These are phyloP conservation scores for Conopomorpha cramerella DNA, from an alignment of 1,140 invertebrate species.

Conservation along the genomic window DNA sequence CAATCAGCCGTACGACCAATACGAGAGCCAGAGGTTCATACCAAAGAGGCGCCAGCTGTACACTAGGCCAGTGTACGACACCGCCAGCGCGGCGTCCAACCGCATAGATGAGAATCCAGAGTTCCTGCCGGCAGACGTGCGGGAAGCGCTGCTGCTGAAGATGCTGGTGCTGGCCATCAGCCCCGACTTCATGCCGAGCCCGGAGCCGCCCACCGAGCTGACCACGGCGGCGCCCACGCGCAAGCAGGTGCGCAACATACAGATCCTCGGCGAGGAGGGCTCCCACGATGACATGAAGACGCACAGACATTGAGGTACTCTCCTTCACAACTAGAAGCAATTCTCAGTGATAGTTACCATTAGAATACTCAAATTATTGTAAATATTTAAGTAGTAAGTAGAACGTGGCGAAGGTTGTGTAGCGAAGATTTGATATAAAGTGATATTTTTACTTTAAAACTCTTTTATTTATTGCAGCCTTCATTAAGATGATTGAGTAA, in stretches of 20 bases:
- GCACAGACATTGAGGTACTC: slow-evolving; percentile 21
- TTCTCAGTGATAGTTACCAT: slow-evolving; percentile 3
- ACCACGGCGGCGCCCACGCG: slow-evolving; percentile 44
- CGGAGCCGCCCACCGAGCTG: slow-evolving; percentile 28
- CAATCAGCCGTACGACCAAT: slow-evolving; percentile 47
- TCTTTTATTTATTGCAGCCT: no score
- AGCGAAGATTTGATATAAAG: no score
- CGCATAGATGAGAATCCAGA: slow-evolving; percentile 64
- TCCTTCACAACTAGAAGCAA: no score
- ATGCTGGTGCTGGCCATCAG: slow-evolving; percentile 74
- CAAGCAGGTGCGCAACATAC: slow-evolving; percentile 63
- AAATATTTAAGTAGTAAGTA: slow-evolving; percentile 21
- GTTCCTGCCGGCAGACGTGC: slow-evolving; percentile 67
- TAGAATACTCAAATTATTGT: slow-evolving; percentile 20
- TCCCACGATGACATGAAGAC: slow-evolving; percentile 18
- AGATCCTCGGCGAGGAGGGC: slow-evolving; percentile 64
- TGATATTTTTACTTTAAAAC: no score
- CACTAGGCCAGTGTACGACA: slow-evolving; percentile 38
- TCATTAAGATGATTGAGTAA: no score
- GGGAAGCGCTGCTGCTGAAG: slow-evolving; percentile 69
- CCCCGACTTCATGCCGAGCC: slow-evolving; percentile 59
- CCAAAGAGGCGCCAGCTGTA: slow-evolving; percentile 46
- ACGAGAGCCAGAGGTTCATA: slow-evolving; percentile 48
- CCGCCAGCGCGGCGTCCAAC: slow-evolving; percentile 39
- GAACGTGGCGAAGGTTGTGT: no score